Percentiles rank a stretch among this genome's conserved stretches.
Evolutionary conservation across 92 coral and sea anemone genomes (phyloP).

Genomic region (Bergia puertoricense): DNA sequence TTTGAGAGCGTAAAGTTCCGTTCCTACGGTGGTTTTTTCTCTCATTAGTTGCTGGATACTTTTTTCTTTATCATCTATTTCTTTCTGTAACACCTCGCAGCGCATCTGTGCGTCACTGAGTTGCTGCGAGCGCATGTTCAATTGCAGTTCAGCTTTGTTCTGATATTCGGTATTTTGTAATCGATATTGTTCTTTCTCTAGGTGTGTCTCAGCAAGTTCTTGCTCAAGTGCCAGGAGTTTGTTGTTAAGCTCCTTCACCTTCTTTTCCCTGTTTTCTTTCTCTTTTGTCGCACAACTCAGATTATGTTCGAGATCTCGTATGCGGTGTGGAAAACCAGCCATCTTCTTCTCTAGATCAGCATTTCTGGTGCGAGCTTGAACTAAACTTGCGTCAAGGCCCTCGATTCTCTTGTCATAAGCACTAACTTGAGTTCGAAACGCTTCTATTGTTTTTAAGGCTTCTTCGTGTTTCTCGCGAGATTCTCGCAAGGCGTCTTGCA

Average conservation of each 20-base stretch:
- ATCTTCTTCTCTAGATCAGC: conserved; percentile 75
- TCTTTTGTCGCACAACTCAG: conserved; percentile 58
- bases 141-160: conserved; percentile 58
- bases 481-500: conserved; percentile 37
- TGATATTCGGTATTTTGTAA: conserved; percentile 59
- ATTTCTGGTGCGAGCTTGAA: conserved; percentile 59
- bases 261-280: conserved; percentile 46
- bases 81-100: conserved; percentile 55
- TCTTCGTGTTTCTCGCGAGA: conserved; percentile 29
- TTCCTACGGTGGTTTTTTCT: conserved; percentile 27
- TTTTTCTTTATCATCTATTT: conserved; percentile 59
- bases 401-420: conserved; percentile 38
- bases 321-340: conserved; percentile 48
- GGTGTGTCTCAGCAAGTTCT: conserved; percentile 56
- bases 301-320: conserved; percentile 55
- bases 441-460: conserved; percentile 24
- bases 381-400: conserved; percentile 41
- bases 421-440: conserved; percentile 11
- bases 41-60: conserved; percentile 51
- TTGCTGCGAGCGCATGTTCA: conserved; percentile 45
- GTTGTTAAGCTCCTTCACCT: conserved; percentile 49
- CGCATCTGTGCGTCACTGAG: conserved; percentile 58
- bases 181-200: conserved; percentile 67
- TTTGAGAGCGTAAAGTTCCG: conserved; percentile 18
- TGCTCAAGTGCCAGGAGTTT: conserved; percentile 53